Percentiles rank a stretch among this genome's conserved stretches.
Evolutionary conservation across 2,113 vertebrate species (phyloP).

Genomic region (Leptodactylus fuscus): DNA sequence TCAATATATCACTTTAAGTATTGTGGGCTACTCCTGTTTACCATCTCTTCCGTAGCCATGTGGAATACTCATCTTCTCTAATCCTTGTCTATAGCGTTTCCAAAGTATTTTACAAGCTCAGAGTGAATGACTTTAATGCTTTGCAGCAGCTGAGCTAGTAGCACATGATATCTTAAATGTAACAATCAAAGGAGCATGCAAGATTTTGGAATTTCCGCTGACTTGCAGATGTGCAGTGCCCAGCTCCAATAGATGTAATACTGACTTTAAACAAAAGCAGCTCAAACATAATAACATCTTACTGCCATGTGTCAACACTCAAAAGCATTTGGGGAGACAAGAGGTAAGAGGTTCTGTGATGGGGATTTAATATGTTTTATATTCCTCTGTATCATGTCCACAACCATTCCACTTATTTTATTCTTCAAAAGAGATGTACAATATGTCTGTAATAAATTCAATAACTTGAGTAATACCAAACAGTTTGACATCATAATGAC

Average conservation of each 20-base stretch:
- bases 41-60: constrained; percentile 87
- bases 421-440: constrained; percentile 44
- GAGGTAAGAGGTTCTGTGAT: constrained; percentile 64
- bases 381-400: constrained; percentile 37
- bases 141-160: constrained; percentile 93
- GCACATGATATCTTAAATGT: constrained; percentile 98
- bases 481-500: constrained; percentile 44
- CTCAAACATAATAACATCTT: constrained; percentile 82
- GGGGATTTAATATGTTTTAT: constrained; percentile 62
- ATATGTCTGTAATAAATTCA: constrained; percentile 41
- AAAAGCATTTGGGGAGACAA: constrained; percentile 57
- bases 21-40: constrained; percentile 86
- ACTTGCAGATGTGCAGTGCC: constrained; percentile 87
- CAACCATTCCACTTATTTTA: constrained; percentile 46
- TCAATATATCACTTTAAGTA: constrained; percentile 91
- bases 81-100: constrained; percentile 90
- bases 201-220: constrained; percentile 92
- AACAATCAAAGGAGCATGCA: constrained; percentile 95
- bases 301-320: constrained; percentile 79
- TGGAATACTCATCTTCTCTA: constrained; percentile 95
- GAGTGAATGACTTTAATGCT: constrained; percentile 88
- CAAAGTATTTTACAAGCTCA: constrained; percentile 93
- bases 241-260: constrained; percentile 80
- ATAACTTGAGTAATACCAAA: constrained; percentile 31
- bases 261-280: constrained; percentile 78